Conservation (phyloP, 2,113 vertebrate genomes). For the Eudyptes chrysolophus region DNA sequence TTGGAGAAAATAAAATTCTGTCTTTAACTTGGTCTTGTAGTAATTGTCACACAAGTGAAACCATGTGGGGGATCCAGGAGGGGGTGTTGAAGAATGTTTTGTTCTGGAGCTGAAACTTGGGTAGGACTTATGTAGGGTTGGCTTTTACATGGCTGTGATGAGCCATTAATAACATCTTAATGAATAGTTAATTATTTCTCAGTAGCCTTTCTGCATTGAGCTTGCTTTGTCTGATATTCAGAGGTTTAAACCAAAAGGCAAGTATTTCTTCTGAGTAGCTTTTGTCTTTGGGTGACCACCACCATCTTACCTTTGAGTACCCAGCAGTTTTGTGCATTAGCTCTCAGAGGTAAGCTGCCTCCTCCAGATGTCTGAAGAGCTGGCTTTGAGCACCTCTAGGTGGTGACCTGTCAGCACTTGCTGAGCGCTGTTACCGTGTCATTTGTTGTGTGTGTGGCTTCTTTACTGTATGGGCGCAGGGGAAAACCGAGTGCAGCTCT, state of each 20-base stretch:
- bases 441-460: not conserved
- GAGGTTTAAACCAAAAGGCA: not conserved
- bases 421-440: not conserved
- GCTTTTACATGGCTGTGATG: not conserved
- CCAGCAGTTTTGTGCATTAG: not conserved
- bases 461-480: not conserved
- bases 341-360: not conserved
- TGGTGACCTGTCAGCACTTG: not conserved
- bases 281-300: not conserved
- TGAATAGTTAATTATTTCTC: not conserved
- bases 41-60: not conserved
- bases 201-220: not conserved
- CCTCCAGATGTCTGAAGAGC: not conserved
- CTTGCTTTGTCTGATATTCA: not conserved
- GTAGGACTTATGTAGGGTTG: not conserved
- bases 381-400: conserved; percentile 9
- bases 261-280: not conserved
- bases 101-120: not conserved
- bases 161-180: not conserved
- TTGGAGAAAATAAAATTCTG: not conserved
- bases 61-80: not conserved
- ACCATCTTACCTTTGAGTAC: not conserved
- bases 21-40: not conserved
- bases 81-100: not conserved
- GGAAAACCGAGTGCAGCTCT: not conserved